Conservation (phyloP, 2,888 invertebrate species). For the Agrotis puta region DNA sequence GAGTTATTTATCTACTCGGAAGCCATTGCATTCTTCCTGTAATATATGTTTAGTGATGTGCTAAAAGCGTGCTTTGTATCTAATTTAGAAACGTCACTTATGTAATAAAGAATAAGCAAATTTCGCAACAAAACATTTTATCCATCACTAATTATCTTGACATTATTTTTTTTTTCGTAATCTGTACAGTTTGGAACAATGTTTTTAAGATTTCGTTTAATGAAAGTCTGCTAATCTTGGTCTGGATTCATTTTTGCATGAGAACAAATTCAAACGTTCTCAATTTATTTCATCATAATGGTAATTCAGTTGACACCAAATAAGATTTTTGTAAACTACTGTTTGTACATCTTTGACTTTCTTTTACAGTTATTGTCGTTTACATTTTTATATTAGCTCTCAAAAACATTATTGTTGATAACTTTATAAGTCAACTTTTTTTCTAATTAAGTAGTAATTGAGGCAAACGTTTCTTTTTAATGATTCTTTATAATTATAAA, state of each 20-base stretch:
- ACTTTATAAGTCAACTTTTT: neutral
- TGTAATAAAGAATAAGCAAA: conserved; percentile 7
- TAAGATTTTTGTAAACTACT: neutral
- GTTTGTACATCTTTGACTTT: neutral
- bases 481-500: neutral
- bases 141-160: neutral
- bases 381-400: too few species aligned
- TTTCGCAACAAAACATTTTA: neutral
- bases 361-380: neutral
- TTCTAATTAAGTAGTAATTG: neutral
- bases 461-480: too few species aligned
- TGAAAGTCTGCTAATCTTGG: neutral
- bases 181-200: neutral
- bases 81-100: conserved; percentile 15
- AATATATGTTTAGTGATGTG: conserved; percentile 17
- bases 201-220: neutral
- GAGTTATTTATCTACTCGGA: conserved; percentile 30
- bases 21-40: conserved; percentile 22
- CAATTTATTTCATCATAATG: neutral
- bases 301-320: neutral
- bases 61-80: conserved; percentile 7
- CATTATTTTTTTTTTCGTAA: too few species aligned
- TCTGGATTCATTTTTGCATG: too few species aligned
- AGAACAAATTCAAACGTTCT: neutral
- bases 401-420: neutral